A percentile compares a stretch with the other conserved stretches of the same genome.
phyloP scores from a whole-genome alignment of 2,113 vertebrate species.

The Neofelis nebulosa region DNA sequence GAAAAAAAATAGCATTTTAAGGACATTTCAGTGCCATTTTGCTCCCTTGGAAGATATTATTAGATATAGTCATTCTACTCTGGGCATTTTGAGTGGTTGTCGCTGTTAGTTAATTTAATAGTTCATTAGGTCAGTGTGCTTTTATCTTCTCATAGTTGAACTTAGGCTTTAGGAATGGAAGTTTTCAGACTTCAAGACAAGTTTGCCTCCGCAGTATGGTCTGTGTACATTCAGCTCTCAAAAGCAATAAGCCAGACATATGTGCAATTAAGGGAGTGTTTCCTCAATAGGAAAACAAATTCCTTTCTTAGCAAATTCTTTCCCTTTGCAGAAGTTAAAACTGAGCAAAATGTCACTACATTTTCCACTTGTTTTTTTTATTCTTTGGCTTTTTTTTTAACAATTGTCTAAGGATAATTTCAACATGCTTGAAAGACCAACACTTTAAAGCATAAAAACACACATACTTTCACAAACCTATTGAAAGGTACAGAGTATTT shows the following conservation, averaged over 20 bases:
- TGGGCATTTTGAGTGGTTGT: background rate
- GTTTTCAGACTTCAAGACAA: slow-evolving; percentile 11
- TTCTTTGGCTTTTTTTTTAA: slow-evolving; percentile 69
- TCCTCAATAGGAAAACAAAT: slow-evolving; percentile 76
- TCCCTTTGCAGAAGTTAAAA: slow-evolving; percentile 61
- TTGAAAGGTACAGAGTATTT: background rate
- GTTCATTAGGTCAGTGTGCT: background rate
- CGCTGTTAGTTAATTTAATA: slow-evolving; percentile 11
- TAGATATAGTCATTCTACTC: background rate
- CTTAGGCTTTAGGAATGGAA: slow-evolving; percentile 50
- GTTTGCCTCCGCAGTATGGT: background rate
- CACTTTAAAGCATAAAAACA: slow-evolving; percentile 25
- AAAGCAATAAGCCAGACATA: slow-evolving; percentile 71
- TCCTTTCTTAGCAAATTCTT: slow-evolving; percentile 73
- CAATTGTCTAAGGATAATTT: slow-evolving; percentile 65
- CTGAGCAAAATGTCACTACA: slow-evolving; percentile 61
- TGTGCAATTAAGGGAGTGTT: slow-evolving; percentile 78
- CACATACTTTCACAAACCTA: slow-evolving; percentile 18
- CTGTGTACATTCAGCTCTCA: slow-evolving; percentile 52
- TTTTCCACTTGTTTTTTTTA: slow-evolving; percentile 57
- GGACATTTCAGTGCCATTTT: background rate
- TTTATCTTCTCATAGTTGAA: slow-evolving; percentile 11
- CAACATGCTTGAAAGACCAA: slow-evolving; percentile 48
- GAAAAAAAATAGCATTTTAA: background rate
- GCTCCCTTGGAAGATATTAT: background rate